Conservation (phyloP, 2,888 invertebrate species). For the Pristionchus japonicus region DNA sequence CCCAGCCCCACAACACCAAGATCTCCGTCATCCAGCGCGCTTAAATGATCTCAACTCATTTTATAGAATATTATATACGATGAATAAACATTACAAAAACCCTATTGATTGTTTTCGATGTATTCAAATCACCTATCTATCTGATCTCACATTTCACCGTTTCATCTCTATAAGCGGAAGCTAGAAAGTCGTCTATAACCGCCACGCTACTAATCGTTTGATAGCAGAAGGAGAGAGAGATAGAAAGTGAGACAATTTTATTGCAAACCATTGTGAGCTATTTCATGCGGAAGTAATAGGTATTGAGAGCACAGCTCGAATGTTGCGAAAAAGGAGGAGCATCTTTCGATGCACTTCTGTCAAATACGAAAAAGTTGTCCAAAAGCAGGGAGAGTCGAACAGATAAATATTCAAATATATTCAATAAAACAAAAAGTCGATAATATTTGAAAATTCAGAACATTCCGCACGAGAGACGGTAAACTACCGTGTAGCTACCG, state of each 20-base stretch:
- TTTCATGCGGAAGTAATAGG: background rate
- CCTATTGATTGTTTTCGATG: background rate
- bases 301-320: background rate
- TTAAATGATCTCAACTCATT: slow-evolving; percentile 27
- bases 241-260: background rate
- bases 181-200: background rate
- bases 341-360: too few relatives aligned
- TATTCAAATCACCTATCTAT: background rate
- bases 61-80: background rate
- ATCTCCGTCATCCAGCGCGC: slow-evolving; percentile 48
- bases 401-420: too few relatives aligned
- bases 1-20: slow-evolving; percentile 44
- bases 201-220: background rate
- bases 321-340: background rate
- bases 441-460: background rate
- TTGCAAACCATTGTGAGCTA: background rate
- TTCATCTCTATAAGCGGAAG: background rate
- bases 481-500: background rate
- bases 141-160: background rate
- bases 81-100: slow-evolving; percentile 6
- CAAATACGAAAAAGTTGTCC: too few relatives aligned
- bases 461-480: background rate
- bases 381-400: too few relatives aligned
- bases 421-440: background rate
- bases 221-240: background rate